Base-by-base conservation (phyloP, 2,113 vertebrate species). In the Hypocryptadius cinnamomeus region DNA sequence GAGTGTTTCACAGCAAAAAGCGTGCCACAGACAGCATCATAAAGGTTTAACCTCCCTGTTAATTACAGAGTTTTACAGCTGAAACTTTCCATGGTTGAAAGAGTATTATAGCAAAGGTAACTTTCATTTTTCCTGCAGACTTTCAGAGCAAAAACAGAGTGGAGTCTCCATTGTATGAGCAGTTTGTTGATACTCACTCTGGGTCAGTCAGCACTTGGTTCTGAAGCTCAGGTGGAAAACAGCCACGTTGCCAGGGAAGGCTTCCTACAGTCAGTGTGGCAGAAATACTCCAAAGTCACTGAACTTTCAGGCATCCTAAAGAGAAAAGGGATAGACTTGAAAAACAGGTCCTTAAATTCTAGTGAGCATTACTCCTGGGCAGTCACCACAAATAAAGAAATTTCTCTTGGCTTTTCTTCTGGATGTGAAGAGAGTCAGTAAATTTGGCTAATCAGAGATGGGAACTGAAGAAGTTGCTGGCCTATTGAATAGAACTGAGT, bases 41-140 rank as follows among this genome's bases (percentile, higher is more conserved):
- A 94, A 92, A 92, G 81, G 82, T 92, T 90, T 95, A 90, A 94
- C 79, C 79, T 86, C 60, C 64, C 83, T 78, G 23, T 64, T 95
- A 95, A 95, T 94, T 93, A 86, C 37, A 74, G 63, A 89, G 63
- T 79, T 91, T 87, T 87, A 73, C 33, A 66, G 76, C 39, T 59
- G 87, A 71, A 90, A 68, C 72, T 80, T 92, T 91, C 85, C 42
- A 23, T 23, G 50, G 35, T 88, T 7, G 3, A 64, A 89, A 81
- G 51, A 80, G 60, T 70, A 21, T 81, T 89, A 51, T 30, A 93
- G 60, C 57, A 68, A 90, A 74, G 45, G 85, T 59, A 45, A 66
- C 76, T 95, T 96, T 76, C 85, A 6, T 85, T 95, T 94, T 90
- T 68, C 64, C 68, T 66, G 11, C 20, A 47, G 40, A 9, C 48